Evolutionary conservation across 2,888 invertebrate genomes (phyloP), one percentile per base, ranked within the genome.

Genomic region (Herminia tarsipennalis): DNA sequence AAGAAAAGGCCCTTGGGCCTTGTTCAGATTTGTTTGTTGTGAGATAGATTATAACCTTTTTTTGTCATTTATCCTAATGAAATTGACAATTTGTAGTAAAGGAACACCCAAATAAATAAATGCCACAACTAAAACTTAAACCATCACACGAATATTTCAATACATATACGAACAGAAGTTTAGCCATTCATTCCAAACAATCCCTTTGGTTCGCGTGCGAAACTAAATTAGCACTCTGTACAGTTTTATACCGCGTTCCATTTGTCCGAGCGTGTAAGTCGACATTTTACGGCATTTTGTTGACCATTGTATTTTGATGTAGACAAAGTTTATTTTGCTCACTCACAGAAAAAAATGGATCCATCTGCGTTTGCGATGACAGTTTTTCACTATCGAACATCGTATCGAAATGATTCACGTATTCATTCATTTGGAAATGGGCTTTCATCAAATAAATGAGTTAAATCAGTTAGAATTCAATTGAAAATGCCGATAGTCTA

Each of bases 181-280:
- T n/a, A n/a, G n/a, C n/a, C n/a, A n/a, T n/a, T n/a, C n/a, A n/a
- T n/a, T n/a, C 43, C 44, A 42, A 41, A 50, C 57, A 56, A 54
- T 45, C 49, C 42, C 41, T 56, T 62, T 56, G 57, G 61, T 57
- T 42, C 53, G 54, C 44, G 56, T 50, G 56, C 56, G 57, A 70
- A 73, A 74, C 59, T n/a, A n/a, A n/a, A 69, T 73, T 71, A 70
- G 60, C 63, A 56, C 57, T 48, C 58, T 43, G 58, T 56, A 53
- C 56, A 55, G 57, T 67, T 73, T 69, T 54, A 63, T 51, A 42
- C 52, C 55, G 20, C 14, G 28, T 58, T 46, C 28, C 30, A 66
- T 66, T 55, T 47, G 52, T 40, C 8, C 47, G 47, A 10, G 13
- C 55, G 55, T 60, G 53, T 52, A 55, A 68, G 40, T 55, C 49